phyloP scores from a whole-genome alignment of 2,113 vertebrate species.

The Callithrix jacchus region DNA sequence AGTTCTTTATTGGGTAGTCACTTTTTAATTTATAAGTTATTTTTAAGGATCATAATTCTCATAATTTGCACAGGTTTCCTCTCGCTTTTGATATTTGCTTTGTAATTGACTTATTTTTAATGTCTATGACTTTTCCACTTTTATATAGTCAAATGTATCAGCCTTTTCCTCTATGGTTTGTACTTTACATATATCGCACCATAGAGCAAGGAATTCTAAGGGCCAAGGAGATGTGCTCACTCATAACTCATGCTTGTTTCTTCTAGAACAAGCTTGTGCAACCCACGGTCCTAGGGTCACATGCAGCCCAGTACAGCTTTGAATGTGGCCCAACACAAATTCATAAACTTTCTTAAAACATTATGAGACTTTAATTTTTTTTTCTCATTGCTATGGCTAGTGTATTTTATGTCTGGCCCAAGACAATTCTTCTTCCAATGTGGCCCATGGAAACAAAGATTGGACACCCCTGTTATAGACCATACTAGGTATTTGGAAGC shows the following conservation, averaged over 20 bases:
- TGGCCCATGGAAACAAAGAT: too few relatives aligned
- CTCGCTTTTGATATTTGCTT: constrained; percentile 14
- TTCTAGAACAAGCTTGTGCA: too few relatives aligned
- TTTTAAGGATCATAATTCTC: neutral
- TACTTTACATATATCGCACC: neutral
- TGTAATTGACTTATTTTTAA: neutral
- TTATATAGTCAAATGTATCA: neutral
- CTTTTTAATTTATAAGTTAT: constrained; percentile 17
- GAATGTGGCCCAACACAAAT: too few relatives aligned
- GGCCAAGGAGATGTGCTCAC: neutral
- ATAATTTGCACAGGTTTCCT: neutral
- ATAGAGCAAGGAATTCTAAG: neutral
- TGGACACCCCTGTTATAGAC: neutral
- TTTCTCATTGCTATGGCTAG: too few relatives aligned
- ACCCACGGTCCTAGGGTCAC: too few relatives aligned
- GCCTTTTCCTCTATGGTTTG: constrained; percentile 24
- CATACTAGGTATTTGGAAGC: neutral
- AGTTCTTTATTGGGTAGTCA: neutral
- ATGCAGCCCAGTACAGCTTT: too few relatives aligned
- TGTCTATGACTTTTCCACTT: neutral
- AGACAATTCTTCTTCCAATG: too few relatives aligned
- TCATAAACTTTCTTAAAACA: too few relatives aligned
- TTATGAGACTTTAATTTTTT: too few relatives aligned
- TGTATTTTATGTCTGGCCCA: too few relatives aligned
- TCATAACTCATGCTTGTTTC: neutral